Conservation (phyloP, 2,797 vertebrate genomes). For the Girardinus metallicus region DNA sequence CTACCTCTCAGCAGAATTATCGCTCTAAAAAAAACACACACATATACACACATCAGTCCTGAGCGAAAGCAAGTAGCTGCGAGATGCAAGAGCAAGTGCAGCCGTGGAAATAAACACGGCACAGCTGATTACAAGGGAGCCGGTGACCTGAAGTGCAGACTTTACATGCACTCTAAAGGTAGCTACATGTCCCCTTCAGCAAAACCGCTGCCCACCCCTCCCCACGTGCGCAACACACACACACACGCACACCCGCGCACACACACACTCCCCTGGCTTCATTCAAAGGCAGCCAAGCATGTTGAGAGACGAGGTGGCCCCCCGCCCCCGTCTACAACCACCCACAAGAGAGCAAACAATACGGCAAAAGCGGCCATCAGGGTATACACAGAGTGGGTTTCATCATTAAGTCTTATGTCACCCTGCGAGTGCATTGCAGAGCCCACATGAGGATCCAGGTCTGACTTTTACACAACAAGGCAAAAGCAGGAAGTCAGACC, state of each 20-base stretch:
- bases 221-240: conserved; percentile 18
- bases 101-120: conserved; percentile 29
- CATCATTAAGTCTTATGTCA: conserved; percentile 63
- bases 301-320: conserved; percentile 54
- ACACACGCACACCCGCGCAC: background rate
- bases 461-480: conserved; percentile 74
- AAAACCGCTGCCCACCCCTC: conserved; percentile 31
- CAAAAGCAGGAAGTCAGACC: conserved; percentile 80
- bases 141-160: conserved; percentile 34
- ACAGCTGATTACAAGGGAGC: conserved; percentile 37
- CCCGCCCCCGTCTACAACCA: too few relatives aligned
- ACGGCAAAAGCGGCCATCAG: conserved; percentile 50
- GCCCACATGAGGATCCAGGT: conserved; percentile 77
- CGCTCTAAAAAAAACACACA: conserved; percentile 51
- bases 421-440: conserved; percentile 36
- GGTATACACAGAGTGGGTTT: conserved; percentile 44
- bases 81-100: conserved; percentile 42
- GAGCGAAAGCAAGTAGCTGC: conserved; percentile 42
- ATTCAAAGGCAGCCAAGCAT: conserved; percentile 66
- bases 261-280: conserved; percentile 26
- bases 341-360: conserved; percentile 46
- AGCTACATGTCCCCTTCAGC: conserved; percentile 48
- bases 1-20: conserved; percentile 79
- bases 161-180: conserved; percentile 37
- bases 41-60: conserved; percentile 21